Conservation (phyloP, 2,888 invertebrate genomes). For the Bombylius discolor region DNA sequence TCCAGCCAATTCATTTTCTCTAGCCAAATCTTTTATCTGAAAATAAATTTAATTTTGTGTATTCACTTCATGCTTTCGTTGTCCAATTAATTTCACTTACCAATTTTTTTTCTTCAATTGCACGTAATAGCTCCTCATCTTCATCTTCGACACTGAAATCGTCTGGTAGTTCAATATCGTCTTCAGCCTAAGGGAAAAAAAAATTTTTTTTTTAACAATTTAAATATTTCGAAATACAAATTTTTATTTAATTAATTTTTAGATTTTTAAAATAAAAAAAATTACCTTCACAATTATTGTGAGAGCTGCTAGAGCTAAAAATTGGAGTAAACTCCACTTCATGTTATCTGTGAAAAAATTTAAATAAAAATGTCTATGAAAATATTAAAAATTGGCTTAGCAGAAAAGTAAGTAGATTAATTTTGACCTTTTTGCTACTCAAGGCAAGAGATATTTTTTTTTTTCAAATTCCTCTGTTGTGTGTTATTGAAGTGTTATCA, state of each 20-base stretch:
- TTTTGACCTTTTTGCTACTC: too few relatives aligned
- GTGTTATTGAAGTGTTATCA: too few relatives aligned
- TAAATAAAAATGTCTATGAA: too few relatives aligned
- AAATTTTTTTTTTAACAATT: not conserved
- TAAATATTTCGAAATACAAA: not conserved
- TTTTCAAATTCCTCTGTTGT: too few relatives aligned
- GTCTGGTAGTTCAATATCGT: conserved; percentile 19
- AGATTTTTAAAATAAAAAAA: not conserved
- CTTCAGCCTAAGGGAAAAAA: conserved; percentile 16
- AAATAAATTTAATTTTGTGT: not conserved
- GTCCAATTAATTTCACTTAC: conserved; percentile 17
- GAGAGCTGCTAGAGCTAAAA: not conserved
- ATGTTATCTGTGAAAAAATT: not conserved
- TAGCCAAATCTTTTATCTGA: conserved; percentile 28
- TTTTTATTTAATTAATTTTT: not conserved
- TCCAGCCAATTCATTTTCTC: conserved; percentile 31
- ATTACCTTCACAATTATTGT: not conserved
- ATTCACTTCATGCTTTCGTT: not conserved
- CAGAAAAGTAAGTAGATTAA: too few relatives aligned
- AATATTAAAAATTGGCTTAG: too few relatives aligned
- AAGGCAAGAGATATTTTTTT: too few relatives aligned
- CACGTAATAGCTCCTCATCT: conserved; percentile 24
- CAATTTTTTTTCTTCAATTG: conserved; percentile 28
- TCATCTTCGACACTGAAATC: conserved; percentile 15
- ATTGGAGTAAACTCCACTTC: not conserved